Evolutionary conservation across 1,140 invertebrate species (phyloP).

Genomic region (Aphelenchoides avenae): DNA sequence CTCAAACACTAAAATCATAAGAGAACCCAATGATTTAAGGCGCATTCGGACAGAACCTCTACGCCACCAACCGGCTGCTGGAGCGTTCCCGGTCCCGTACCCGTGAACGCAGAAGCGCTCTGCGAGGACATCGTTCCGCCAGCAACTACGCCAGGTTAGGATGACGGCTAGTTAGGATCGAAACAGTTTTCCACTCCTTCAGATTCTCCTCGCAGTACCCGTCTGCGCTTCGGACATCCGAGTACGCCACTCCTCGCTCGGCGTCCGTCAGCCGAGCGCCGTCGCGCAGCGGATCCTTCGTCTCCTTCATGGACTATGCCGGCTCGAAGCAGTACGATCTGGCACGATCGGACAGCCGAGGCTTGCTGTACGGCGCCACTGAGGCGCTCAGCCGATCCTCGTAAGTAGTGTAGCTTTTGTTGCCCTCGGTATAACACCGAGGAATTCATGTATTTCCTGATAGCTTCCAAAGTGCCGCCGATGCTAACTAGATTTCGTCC

Average conservation of each 20-base stretch:
- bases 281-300: conserved; percentile 48
- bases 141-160: conserved; percentile 40
- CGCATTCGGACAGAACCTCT: conserved; percentile 51
- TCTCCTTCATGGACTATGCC: conserved; percentile 57
- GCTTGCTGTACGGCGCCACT: conserved; percentile 50
- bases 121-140: conserved; percentile 50
- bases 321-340: conserved; percentile 55
- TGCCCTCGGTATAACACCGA: neutral
- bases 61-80: conserved; percentile 51
- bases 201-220: conserved; percentile 51
- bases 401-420: conserved; percentile 20
- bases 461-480: too few relatives aligned
- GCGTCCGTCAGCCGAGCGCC: conserved; percentile 49
- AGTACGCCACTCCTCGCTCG: conserved; percentile 55
- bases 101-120: conserved; percentile 54
- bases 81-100: conserved; percentile 58
- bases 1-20: conserved; percentile 6
- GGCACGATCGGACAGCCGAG: conserved; percentile 41
- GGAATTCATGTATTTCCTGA: too few relatives aligned
- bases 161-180: neutral
- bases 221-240: conserved; percentile 52
- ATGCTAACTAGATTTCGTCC: too few relatives aligned
- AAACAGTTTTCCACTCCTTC: conserved; percentile 15
- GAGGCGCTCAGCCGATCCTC: conserved; percentile 49
- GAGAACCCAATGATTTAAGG: conserved; percentile 18